These are phyloP conservation scores for Epizoanthus fatuus DNA, from an alignment of 92 coral and sea anemone genomes.

Conservation along the genomic window DNA sequence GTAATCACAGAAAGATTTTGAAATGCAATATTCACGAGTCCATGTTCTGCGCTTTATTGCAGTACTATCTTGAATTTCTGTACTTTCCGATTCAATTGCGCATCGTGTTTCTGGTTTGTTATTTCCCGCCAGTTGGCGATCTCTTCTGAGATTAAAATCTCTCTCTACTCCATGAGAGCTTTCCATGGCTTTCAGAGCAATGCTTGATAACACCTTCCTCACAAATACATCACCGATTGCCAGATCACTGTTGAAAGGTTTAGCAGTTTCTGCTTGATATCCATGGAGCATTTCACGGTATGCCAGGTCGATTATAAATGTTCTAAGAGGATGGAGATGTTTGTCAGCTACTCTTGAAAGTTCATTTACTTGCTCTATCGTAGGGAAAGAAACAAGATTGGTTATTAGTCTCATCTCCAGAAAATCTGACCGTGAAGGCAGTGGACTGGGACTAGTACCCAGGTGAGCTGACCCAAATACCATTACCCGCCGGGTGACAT, in stretches of 20 bases:
- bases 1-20: not conserved
- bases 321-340: constrained; percentile 5
- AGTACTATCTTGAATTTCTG: too few species aligned
- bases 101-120: too few species aligned
- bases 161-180: not conserved
- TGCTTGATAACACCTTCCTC: constrained; percentile 1
- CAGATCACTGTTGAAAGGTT: not conserved
- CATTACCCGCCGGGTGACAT: too few species aligned
- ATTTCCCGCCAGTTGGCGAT: not conserved
- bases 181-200: constrained; percentile 8
- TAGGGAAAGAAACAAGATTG: too few species aligned
- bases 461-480: too few species aligned
- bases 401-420: too few species aligned
- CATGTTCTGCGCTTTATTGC: not conserved
- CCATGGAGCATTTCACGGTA: not conserved
- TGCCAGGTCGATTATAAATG: constrained; percentile 12
- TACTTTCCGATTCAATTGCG: too few species aligned
- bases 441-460: too few species aligned
- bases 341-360: constrained; percentile 4
- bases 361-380: not conserved
- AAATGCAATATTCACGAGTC: not conserved
- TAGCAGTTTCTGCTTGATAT: not conserved
- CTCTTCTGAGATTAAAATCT: not conserved
- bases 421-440: too few species aligned
- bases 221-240: constrained; percentile 22